Conservation (phyloP, 2,888 invertebrate species). For the Macaria liturata region DNA sequence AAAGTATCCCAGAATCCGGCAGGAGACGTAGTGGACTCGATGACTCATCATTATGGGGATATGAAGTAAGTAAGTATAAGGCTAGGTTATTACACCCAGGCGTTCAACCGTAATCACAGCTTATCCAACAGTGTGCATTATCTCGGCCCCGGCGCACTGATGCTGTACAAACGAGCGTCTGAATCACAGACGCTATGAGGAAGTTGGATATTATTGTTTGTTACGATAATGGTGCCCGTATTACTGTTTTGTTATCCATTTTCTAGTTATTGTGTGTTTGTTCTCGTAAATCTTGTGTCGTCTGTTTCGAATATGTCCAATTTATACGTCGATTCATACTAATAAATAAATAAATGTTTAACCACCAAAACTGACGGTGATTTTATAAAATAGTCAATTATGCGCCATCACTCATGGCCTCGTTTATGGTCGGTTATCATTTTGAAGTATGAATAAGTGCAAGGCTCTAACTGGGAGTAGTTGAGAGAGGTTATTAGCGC, state of each 20-base stretch:
- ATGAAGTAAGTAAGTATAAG: conserved; percentile 13
- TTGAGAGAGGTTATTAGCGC: not conserved
- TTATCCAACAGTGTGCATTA: conserved; percentile 14
- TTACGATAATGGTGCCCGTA: not conserved
- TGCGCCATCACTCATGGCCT: too few species aligned
- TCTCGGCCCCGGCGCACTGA: conserved; percentile 7
- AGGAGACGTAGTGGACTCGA: conserved; percentile 29
- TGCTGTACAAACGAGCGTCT: conserved; percentile 7
- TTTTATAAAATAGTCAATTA: too few species aligned
- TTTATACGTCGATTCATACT: too few species aligned
- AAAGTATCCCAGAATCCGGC: conserved; percentile 32
- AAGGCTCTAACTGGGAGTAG: not conserved
- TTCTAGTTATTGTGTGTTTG: not conserved
- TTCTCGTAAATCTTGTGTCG: too few species aligned
- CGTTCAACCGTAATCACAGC: conserved; percentile 27
- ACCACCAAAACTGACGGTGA: too few species aligned
- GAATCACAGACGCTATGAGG: conserved; percentile 8
- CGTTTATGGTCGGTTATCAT: too few species aligned
- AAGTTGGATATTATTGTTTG: conserved; percentile 9
- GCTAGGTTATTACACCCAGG: conserved; percentile 31
- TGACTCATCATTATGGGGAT: conserved; percentile 34
- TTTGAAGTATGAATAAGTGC: not conserved
- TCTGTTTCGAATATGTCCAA: too few species aligned
- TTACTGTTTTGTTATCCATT: not conserved
- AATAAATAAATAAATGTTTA: too few species aligned